Conservation (phyloP, 2,888 invertebrate species). For the Xestia rhomboidea region DNA sequence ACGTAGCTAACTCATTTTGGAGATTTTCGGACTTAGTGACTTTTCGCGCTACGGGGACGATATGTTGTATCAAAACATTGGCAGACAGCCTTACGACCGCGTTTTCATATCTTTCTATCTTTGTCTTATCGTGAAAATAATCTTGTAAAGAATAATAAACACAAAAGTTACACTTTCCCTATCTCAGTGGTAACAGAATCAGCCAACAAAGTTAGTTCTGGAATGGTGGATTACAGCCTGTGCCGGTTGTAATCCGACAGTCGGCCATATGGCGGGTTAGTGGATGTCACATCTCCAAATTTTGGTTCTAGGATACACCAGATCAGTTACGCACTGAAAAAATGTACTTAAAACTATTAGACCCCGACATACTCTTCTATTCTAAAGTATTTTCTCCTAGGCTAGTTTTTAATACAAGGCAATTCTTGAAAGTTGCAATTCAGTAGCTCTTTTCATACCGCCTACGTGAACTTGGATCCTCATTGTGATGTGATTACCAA, state of each 20-base stretch:
- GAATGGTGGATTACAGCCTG: background rate
- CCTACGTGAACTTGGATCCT: conserved; percentile 1
- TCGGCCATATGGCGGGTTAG: background rate
- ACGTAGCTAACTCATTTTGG: too few species aligned
- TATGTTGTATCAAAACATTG: conserved; percentile 28
- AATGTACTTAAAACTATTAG: too few species aligned
- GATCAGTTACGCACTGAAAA: background rate
- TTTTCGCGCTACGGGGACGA: too few species aligned
- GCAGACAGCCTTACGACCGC: background rate
- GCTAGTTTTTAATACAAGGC: background rate
- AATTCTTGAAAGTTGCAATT: background rate
- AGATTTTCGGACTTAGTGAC: too few species aligned
- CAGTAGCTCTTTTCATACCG: background rate
- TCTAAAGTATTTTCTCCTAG: too few species aligned
- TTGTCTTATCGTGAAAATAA: conserved; percentile 16
- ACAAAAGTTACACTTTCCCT: conserved; percentile 21
- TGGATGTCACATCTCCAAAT: background rate
- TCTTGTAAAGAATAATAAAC: conserved; percentile 17
- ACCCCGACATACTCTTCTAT: too few species aligned
- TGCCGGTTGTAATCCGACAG: background rate
- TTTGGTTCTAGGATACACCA: background rate
- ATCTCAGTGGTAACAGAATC: too few species aligned
- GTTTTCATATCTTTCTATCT: conserved; percentile 30
- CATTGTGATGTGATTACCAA: conserved; percentile 26
- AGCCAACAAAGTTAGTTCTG: too few species aligned